Conservation (phyloP, 2,113 vertebrate species). For the Cettia cetti region DNA sequence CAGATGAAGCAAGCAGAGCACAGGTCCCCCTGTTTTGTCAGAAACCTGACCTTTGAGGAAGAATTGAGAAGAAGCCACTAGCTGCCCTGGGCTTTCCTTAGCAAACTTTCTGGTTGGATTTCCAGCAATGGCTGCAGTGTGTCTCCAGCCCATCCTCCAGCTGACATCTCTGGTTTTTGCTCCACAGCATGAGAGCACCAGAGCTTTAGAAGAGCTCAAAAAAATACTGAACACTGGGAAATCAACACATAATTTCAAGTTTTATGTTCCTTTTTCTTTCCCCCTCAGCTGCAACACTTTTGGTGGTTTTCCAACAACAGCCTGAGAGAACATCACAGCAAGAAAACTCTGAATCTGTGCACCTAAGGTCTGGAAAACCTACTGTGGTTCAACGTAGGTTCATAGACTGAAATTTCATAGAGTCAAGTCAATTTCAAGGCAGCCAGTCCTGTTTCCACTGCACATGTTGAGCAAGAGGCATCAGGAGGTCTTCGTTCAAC, state of each 20-base stretch:
- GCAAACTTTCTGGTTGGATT: not conserved
- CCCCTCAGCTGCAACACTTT: not conserved
- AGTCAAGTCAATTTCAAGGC: not conserved
- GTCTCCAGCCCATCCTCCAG: not conserved
- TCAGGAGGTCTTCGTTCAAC: not conserved
- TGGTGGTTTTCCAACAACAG: not conserved
- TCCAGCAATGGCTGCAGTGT: not conserved
- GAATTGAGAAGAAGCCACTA: not conserved
- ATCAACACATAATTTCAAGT: not conserved
- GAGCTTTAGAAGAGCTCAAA: not conserved
- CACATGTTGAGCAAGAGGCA: not conserved
- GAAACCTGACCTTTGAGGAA: not conserved
- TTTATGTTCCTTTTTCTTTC: not conserved
- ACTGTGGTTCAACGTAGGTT: not conserved
- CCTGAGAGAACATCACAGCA: not conserved
- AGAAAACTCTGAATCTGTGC: not conserved
- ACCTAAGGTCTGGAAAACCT: not conserved
- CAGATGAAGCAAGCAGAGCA: rapidly evolving
- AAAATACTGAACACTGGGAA: not conserved
- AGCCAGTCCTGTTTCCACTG: not conserved
- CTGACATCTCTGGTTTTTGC: not conserved
- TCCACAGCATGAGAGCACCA: conserved; percentile 32
- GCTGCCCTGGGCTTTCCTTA: not conserved
- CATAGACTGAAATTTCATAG: not conserved
- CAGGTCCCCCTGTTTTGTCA: not conserved